Percentiles rank a stretch among this genome's conserved stretches.
Conservation (phyloP, 2,888 invertebrate species). For the Leptinotarsa peninsularis region DNA sequence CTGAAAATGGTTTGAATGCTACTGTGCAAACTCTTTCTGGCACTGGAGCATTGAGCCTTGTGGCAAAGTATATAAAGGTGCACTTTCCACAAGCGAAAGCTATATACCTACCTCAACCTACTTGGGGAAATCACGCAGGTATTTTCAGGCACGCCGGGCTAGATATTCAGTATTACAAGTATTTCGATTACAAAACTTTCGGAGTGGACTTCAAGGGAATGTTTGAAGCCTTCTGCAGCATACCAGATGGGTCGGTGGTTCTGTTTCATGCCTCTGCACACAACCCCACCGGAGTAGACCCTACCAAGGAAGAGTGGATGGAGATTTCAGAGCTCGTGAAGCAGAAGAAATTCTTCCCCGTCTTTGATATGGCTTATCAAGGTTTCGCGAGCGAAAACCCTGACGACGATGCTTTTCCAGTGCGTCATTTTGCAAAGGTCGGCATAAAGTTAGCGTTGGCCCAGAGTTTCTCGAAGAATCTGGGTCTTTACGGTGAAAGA, state of each 20-base stretch:
- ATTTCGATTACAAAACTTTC: constrained; percentile 75
- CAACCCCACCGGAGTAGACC: constrained; percentile 76
- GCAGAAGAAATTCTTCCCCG: constrained; percentile 70
- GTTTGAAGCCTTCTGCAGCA: constrained; percentile 73
- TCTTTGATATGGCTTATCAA: constrained; percentile 79
- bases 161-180: constrained; percentile 69
- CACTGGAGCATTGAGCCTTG: constrained; percentile 75
- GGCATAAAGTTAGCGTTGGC: constrained; percentile 68
- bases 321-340: constrained; percentile 72
- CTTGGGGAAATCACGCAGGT: constrained; percentile 78
- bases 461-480: constrained; percentile 77
- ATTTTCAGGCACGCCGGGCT: constrained; percentile 74
- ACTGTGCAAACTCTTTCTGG: constrained; percentile 72
- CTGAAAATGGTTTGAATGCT: constrained; percentile 63
- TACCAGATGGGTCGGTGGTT: constrained; percentile 73
- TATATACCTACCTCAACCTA: constrained; percentile 73
- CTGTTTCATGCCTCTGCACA: constrained; percentile 77
- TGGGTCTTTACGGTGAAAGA: constrained; percentile 78
- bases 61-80: constrained; percentile 71
- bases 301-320: constrained; percentile 72
- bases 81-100: constrained; percentile 70
- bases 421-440: constrained; percentile 70
- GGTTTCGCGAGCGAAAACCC: constrained; percentile 72
- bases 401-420: constrained; percentile 71
- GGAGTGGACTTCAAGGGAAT: constrained; percentile 76